Conservation (phyloP, 2,113 vertebrate genomes). For the Epinephelus fuscoguttatus region DNA sequence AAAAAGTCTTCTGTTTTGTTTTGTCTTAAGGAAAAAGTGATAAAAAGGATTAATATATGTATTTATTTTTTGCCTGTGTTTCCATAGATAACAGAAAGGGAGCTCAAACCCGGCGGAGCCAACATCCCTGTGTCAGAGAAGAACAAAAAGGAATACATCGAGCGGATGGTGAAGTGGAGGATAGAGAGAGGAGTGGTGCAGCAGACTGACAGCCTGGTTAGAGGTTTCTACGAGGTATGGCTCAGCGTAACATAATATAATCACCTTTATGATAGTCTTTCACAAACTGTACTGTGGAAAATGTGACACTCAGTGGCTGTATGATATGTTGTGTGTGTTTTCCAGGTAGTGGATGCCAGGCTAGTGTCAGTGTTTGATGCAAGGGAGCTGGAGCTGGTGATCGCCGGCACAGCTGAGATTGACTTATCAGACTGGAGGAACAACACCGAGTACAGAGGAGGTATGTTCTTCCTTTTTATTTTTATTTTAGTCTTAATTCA, state of each 20-base stretch:
- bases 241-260: neutral
- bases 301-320: neutral
- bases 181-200: constrained; percentile 94
- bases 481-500: too few species aligned
- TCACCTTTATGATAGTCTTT: neutral
- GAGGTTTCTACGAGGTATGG: constrained; percentile 93
- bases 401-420: constrained; percentile 95
- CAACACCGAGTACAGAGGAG: constrained; percentile 96
- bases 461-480: constrained; percentile 67
- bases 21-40: neutral
- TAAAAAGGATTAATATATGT: neutral
- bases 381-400: constrained; percentile 94
- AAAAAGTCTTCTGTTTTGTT: neutral
- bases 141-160: constrained; percentile 96
- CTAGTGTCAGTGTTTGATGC: constrained; percentile 91
- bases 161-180: constrained; percentile 96
- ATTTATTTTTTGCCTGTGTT: neutral
- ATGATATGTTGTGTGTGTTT: neutral
- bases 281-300: neutral
- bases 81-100: constrained; percentile 91
- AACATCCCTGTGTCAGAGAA: constrained; percentile 94
- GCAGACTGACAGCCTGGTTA: constrained; percentile 93
- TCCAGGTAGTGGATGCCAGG: constrained; percentile 90
- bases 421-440: constrained; percentile 94
- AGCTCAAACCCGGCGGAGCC: constrained; percentile 92